Evolutionary conservation across 2,113 vertebrate genomes (phyloP).

Genomic region (Tinamus guttatus): DNA sequence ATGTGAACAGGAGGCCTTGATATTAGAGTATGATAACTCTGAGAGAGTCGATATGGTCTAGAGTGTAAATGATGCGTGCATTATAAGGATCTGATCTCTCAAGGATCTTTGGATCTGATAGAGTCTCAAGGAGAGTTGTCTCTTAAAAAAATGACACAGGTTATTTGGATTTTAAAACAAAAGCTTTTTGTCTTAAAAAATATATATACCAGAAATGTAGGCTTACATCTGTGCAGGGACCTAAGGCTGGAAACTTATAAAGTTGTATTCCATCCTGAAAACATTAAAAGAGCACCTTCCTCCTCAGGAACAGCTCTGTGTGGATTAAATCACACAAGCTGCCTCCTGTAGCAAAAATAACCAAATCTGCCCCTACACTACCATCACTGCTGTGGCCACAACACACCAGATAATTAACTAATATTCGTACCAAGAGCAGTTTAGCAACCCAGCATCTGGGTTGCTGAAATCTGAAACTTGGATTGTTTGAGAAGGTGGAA

Average conservation of each 20-base stretch:
- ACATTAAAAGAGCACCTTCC: constrained; percentile 39
- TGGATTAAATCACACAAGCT: background rate
- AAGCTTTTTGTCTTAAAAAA: constrained; percentile 32
- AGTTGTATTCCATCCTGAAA: constrained; percentile 15
- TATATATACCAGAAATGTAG: background rate
- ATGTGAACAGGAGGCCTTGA: constrained; percentile 41
- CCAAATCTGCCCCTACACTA: background rate
- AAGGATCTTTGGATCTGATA: constrained; percentile 30
- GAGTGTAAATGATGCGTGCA: constrained; percentile 32
- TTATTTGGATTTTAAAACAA: constrained; percentile 11
- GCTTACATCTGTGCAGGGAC: background rate
- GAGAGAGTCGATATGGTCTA: background rate
- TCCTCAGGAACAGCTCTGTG: background rate
- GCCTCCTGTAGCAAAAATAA: constrained; percentile 37
- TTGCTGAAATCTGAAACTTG: background rate
- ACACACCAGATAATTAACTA: background rate
- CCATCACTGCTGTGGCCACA: background rate
- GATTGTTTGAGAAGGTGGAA: background rate
- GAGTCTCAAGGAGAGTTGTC: background rate
- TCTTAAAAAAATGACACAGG: background rate
- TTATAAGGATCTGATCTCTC: constrained; percentile 25
- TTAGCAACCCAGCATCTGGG: background rate
- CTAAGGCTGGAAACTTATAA: constrained; percentile 12
- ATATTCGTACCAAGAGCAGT: background rate
- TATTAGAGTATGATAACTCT: constrained; percentile 30